phyloP scores from a whole-genome alignment of 2,113 vertebrate genomes.

The Crocuta crocuta region DNA sequence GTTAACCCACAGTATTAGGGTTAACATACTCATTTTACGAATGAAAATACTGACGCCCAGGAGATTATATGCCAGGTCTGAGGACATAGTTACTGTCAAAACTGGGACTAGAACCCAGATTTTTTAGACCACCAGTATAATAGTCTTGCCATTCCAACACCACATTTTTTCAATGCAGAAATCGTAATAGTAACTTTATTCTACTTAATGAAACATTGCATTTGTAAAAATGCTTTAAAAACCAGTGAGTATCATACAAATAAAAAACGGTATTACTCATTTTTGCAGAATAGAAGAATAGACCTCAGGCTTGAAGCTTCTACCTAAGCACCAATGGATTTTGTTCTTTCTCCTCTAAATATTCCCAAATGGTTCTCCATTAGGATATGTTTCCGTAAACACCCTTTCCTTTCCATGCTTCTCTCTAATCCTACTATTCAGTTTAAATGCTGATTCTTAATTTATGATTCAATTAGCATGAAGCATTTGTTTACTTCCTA shows the following conservation, averaged over 20 bases:
- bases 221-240: slow-evolving; percentile 59
- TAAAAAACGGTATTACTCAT: neutral
- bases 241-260: neutral
- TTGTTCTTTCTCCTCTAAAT: neutral
- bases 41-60: neutral
- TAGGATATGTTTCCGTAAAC: neutral
- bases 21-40: slow-evolving; percentile 14
- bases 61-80: neutral
- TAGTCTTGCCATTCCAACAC: slow-evolving; percentile 12
- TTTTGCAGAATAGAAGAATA: neutral
- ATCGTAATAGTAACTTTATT: neutral
- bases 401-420: neutral
- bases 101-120: neutral
- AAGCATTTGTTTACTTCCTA: slow-evolving; percentile 27
- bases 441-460: slow-evolving; percentile 33
- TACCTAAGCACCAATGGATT: neutral
- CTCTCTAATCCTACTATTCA: neutral
- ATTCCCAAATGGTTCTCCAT: neutral
- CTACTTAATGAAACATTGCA: neutral
- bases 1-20: neutral
- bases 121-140: neutral
- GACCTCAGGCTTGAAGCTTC: neutral
- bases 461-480: neutral
- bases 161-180: slow-evolving; percentile 28
- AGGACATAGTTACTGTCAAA: neutral